phyloP scores from a whole-genome alignment of 2,888 invertebrate species.

The Tortricodes alternella region DNA sequence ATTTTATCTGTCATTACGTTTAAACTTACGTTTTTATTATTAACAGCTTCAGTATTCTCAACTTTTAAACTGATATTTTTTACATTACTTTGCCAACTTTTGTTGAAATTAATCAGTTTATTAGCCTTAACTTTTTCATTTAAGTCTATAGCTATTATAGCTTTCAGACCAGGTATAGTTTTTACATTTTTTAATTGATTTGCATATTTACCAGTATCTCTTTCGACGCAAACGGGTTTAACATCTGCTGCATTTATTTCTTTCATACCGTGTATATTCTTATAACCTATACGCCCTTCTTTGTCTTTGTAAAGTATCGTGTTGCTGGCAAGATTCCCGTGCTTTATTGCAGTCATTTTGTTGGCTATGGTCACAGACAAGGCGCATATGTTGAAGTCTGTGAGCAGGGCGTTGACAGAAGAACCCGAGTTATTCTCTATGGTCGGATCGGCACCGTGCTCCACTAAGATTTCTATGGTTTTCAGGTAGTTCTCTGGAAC shows the following conservation, averaged over 20 bases:
- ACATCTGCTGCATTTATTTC: background rate
- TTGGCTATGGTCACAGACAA: constrained; percentile 58
- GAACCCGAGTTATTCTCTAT: constrained; percentile 70
- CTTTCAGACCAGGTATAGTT: background rate
- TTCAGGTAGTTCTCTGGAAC: constrained; percentile 52
- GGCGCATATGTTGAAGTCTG: constrained; percentile 58
- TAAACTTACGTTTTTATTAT: background rate
- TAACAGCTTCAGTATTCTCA: no score
- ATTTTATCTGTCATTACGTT: background rate
- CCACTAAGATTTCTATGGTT: constrained; percentile 66
- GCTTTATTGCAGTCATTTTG: constrained; percentile 43
- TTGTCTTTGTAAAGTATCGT: constrained; percentile 51
- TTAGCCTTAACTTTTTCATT: background rate
- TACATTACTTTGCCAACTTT: no score
- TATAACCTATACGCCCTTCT: constrained; percentile 28
- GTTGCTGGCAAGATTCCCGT: constrained; percentile 11
- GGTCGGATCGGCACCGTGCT: constrained; percentile 67
- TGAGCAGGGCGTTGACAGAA: constrained; percentile 66
- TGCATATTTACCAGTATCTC: background rate
- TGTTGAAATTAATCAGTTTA: no score
- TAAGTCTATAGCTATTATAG: background rate
- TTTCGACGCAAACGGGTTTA: no score
- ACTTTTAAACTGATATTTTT: no score
- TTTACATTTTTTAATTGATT: no score
- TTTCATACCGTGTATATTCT: constrained; percentile 24